phyloP scores from a whole-genome alignment of 2,113 vertebrate species.

The Hystrix brachyura region DNA sequence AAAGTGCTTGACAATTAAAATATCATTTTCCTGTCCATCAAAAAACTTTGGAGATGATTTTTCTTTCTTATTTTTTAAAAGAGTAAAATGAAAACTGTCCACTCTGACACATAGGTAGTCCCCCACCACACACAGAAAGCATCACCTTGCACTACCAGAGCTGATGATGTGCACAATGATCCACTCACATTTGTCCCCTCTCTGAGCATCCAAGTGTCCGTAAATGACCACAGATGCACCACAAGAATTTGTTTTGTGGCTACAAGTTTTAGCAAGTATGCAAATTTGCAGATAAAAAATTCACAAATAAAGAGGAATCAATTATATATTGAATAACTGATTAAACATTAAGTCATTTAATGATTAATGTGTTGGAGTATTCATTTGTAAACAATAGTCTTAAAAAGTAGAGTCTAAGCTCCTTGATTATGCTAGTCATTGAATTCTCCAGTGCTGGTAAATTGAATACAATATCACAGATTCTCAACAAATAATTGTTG shows the following conservation, averaged over 20 bases:
- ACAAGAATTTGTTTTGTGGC: not conserved
- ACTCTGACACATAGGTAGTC: not conserved
- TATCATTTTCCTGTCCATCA: not conserved
- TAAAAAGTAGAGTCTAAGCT: not conserved
- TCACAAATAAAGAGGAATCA: not conserved
- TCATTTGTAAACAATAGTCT: not conserved
- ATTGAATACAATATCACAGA: not conserved
- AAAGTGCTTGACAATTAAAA: not conserved
- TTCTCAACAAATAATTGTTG: not conserved
- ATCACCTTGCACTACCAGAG: not conserved
- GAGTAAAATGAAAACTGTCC: not conserved
- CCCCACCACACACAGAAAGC: not conserved
- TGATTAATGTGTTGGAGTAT: not conserved
- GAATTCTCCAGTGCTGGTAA: not conserved
- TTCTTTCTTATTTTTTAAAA: not conserved
- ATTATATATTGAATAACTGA: not conserved
- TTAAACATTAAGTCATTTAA: constrained; percentile 7
- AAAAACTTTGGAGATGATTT: constrained; percentile 13
- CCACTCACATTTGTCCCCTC: not conserved
- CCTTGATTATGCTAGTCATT: not conserved
- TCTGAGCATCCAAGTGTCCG: not conserved
- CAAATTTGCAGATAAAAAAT: not conserved
- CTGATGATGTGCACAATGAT: not conserved
- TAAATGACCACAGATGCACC: not conserved
- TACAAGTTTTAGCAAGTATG: not conserved